These are phyloP conservation scores for Thalassarche chlororhynchos DNA, from an alignment of 2,113 vertebrate genomes.

Conservation along the genomic window DNA sequence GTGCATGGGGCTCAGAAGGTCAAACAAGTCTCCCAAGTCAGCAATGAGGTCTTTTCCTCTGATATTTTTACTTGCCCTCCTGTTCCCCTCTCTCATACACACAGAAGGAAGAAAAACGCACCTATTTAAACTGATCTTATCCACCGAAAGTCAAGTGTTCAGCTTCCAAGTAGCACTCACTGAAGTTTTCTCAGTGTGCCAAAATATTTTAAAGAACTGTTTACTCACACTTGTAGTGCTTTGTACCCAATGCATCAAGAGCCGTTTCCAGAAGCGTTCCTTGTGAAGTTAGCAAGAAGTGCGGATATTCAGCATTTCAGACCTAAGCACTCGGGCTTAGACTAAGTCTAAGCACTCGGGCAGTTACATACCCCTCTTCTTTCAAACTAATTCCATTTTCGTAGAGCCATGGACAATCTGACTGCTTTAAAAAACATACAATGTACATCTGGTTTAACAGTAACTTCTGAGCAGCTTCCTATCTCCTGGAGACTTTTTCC, in stretches of 20 bases:
- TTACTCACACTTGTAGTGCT: constrained; percentile 45
- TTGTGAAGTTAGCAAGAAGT: neutral
- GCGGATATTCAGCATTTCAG: constrained; percentile 31
- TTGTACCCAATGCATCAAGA: constrained; percentile 47
- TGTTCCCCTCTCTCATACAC: constrained; percentile 36
- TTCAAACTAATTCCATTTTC: neutral
- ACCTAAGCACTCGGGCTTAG: neutral
- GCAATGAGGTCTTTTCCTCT: constrained; percentile 13
- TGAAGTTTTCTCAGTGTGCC: constrained; percentile 19
- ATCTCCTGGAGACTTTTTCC: neutral
- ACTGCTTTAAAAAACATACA: neutral
- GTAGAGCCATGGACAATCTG: neutral
- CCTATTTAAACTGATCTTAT: constrained; percentile 66
- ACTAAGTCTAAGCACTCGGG: neutral
- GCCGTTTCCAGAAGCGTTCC: constrained; percentile 36
- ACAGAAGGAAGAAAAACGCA: constrained; percentile 49
- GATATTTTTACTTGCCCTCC: constrained; percentile 65
- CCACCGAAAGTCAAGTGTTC: constrained; percentile 11
- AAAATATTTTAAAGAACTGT: constrained; percentile 56
- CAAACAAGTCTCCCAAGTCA: constrained; percentile 44
- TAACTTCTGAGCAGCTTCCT: neutral
- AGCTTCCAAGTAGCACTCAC: constrained; percentile 33
- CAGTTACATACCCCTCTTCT: neutral
- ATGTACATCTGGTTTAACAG: neutral
- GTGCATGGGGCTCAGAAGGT: constrained; percentile 46